Evolutionary conservation across 2,113 vertebrate genomes (phyloP).

Genomic region (Cygnus buccinator): DNA sequence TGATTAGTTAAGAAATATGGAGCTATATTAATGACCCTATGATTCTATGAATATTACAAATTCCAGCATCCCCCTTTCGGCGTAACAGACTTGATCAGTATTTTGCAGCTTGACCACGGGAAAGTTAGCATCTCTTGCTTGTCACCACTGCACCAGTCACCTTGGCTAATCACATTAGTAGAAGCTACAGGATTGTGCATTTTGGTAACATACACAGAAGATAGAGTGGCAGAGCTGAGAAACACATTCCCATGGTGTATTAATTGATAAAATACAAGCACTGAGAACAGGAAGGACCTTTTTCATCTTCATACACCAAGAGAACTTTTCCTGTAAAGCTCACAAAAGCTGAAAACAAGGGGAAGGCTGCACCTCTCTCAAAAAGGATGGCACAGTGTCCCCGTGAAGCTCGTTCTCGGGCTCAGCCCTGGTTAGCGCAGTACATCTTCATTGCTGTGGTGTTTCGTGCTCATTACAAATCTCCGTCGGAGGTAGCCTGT

Average conservation of each 20-base stretch:
- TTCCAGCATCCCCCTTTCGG: not conserved
- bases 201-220: not conserved
- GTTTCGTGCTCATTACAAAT: not conserved
- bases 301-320: not conserved
- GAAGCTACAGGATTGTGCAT: not conserved
- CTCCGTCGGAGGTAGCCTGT: conserved; percentile 1
- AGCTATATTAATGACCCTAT: not conserved
- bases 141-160: not conserved
- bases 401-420: not conserved
- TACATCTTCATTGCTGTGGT: not conserved
- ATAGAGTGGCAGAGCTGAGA: not conserved
- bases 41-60: not conserved
- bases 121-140: not conserved
- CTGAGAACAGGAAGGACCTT: not conserved
- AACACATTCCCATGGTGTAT: fast-evolving
- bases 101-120: not conserved
- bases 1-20: not conserved
- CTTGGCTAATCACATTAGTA: not conserved
- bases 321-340: not conserved
- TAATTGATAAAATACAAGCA: not conserved
- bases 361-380: not conserved
- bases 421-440: not conserved
- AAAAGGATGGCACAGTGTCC: not conserved
- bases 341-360: not conserved
- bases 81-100: not conserved